Percentiles rank a stretch among this genome's conserved stretches.
Conservation (phyloP, 2,113 vertebrate genomes). For the Tenrec ecaudatus region DNA sequence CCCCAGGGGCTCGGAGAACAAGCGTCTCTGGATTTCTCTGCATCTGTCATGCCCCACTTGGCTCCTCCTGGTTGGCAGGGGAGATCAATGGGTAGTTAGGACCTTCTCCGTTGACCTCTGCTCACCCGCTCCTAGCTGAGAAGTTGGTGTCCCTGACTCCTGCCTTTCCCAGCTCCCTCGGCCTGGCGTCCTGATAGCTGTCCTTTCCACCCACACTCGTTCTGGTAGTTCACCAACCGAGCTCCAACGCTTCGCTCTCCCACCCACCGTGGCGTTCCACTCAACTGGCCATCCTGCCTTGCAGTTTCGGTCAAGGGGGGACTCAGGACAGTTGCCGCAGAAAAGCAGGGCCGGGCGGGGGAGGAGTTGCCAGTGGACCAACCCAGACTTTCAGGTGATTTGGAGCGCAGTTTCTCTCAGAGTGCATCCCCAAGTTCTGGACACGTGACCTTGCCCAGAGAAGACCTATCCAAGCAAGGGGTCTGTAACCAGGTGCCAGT, state of each 20-base stretch:
- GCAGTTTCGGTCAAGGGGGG: neutral
- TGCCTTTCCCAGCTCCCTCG: neutral
- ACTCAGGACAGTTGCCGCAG: neutral
- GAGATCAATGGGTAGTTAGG: neutral
- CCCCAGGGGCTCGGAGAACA: neutral
- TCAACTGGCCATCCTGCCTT: neutral
- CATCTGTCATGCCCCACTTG: neutral
- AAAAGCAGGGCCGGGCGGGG: neutral
- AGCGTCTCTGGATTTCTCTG: neutral
- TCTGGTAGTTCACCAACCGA: slow-evolving; percentile 69
- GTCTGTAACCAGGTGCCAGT: neutral
- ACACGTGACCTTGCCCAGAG: neutral
- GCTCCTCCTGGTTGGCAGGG: neutral
- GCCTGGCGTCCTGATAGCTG: neutral
- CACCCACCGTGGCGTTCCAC: too few species aligned
- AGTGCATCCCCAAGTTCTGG: neutral
- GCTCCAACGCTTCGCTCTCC: slow-evolving; percentile 47
- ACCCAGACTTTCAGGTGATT: neutral
- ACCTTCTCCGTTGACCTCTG: neutral
- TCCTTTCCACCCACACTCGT: neutral
- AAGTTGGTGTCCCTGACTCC: neutral
- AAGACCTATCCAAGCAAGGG: neutral
- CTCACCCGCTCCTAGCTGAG: neutral
- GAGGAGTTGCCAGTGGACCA: neutral
- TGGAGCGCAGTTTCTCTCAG: neutral